These are phyloP conservation scores for Poeciliopsis presidionis DNA, from an alignment of 2,797 vertebrate species.

Conservation along the genomic window DNA sequence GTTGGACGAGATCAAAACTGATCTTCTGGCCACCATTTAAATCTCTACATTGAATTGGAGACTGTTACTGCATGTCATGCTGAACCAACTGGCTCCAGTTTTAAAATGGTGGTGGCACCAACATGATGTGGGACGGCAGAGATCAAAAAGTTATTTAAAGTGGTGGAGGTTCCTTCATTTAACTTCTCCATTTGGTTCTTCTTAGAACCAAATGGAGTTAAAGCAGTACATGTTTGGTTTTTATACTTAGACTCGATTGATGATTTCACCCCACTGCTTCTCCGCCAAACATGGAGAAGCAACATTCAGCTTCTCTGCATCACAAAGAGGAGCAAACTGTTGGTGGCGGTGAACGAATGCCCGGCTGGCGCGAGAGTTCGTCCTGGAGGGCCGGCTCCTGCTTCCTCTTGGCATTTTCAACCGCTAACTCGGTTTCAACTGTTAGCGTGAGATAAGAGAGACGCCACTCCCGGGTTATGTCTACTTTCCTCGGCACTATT, in stretches of 20 bases:
- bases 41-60: not conserved
- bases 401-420: constrained; percentile 1
- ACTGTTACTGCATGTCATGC: not conserved
- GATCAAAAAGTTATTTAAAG: not conserved
- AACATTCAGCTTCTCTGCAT: too few relatives aligned
- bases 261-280: too few relatives aligned
- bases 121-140: not conserved
- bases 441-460: not conserved
- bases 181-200: not conserved
- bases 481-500: not conserved
- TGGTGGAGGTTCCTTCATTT: not conserved
- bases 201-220: not conserved
- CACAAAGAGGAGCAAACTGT: too few relatives aligned
- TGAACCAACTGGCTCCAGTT: not conserved
- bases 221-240: not conserved
- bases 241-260: not conserved
- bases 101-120: not conserved
- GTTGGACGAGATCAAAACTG: not conserved
- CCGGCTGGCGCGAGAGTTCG: not conserved
- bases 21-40: not conserved
- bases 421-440: not conserved
- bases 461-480: not conserved
- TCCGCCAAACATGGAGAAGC: too few relatives aligned
- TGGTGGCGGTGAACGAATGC: not conserved
- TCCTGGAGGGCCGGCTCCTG: not conserved